A percentile compares a stretch with the other conserved stretches of the same genome.
phyloP scores from a whole-genome alignment of 1,140 invertebrate species.

The Drosophila obscura region DNA sequence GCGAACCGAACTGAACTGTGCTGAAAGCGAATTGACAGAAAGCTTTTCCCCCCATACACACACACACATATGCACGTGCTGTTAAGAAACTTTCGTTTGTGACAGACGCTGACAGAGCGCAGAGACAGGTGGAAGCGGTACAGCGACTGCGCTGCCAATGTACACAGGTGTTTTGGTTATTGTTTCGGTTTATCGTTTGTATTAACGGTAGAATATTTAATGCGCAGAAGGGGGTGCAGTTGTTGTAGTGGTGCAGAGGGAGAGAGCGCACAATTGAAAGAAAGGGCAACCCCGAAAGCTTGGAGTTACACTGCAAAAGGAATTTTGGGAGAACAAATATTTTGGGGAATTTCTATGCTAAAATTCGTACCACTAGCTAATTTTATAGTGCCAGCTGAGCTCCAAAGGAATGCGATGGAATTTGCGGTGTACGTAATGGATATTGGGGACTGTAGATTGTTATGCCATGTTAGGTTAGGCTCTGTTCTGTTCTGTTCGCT shows the following conservation, averaged over 20 bases:
- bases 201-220: slow-evolving; percentile 64
- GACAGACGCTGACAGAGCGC: slow-evolving; percentile 14
- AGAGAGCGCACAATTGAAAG: slow-evolving; percentile 14
- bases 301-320: slow-evolving; percentile 54
- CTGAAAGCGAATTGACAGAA: slow-evolving; percentile 39
- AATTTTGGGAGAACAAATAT: not conserved
- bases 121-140: slow-evolving; percentile 2
- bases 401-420: too few species aligned
- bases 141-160: slow-evolving; percentile 61
- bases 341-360: not conserved
- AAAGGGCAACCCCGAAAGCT: slow-evolving; percentile 41
- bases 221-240: slow-evolving; percentile 20
- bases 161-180: slow-evolving; percentile 77
- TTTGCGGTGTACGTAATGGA: too few species aligned
- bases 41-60: slow-evolving; percentile 55
- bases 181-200: slow-evolving; percentile 65
- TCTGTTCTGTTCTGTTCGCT: too few species aligned
- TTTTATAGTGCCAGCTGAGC: too few species aligned
- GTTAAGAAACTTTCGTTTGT: slow-evolving; percentile 50
- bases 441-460: too few species aligned
- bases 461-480: too few species aligned
- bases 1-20: not conserved
- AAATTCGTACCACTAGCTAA: not conserved
- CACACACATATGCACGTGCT: slow-evolving; percentile 5
- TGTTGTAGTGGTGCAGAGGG: too few species aligned